These are phyloP conservation scores for Delphinapterus leucas DNA, from an alignment of 2,113 vertebrate genomes.

Conservation along the genomic window DNA sequence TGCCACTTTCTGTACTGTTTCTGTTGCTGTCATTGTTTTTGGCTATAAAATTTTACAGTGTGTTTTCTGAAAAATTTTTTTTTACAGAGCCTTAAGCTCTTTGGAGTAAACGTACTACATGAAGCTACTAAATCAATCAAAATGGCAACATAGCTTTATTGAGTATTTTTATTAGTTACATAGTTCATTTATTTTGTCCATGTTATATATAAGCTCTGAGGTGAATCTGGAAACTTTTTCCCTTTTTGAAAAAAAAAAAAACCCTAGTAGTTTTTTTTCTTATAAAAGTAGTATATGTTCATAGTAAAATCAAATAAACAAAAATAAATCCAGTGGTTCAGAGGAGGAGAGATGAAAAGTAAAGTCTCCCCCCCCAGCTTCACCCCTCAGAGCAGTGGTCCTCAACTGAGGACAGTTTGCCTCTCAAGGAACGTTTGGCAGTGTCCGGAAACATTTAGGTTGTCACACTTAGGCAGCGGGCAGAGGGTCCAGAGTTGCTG, in stretches of 20 bases:
- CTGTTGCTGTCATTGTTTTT: background rate
- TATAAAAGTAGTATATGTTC: background rate
- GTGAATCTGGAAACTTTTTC: background rate
- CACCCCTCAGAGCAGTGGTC: background rate
- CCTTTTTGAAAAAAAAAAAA: background rate
- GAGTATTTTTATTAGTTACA: background rate
- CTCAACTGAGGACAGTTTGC: background rate
- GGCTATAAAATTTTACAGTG: background rate
- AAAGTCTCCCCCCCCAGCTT: background rate
- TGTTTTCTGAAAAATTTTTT: background rate
- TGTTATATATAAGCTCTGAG: background rate
- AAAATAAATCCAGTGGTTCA: background rate
- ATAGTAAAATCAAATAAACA: background rate
- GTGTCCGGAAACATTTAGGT: background rate
- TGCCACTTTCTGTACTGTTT: background rate
- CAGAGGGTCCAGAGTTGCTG: background rate
- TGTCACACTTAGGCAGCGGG: background rate
- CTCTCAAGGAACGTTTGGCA: background rate
- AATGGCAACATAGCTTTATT: background rate
- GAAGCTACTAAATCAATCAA: slow-evolving; percentile 20
- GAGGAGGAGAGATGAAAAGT: background rate
- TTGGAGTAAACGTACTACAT: background rate
- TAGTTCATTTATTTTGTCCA: background rate
- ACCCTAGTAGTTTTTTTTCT: background rate
- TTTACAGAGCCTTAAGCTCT: background rate